Percentiles rank a stretch among this genome's conserved stretches.
These are phyloP conservation scores for Cryptocheilus praepositus DNA, from an alignment of 2,888 invertebrate genomes.

Conservation along the genomic window DNA sequence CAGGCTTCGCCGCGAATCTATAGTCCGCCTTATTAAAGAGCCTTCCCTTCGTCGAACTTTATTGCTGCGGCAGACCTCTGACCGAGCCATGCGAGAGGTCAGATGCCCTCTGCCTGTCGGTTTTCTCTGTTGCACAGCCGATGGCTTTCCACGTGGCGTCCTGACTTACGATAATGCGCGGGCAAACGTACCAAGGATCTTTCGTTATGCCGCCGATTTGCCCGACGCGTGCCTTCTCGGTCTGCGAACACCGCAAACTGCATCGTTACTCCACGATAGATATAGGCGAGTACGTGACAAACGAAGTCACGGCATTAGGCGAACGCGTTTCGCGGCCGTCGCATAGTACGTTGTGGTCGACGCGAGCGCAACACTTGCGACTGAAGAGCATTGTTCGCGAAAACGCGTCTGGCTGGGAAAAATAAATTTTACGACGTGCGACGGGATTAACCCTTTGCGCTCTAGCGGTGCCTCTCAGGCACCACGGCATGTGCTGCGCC, in stretches of 20 bases:
- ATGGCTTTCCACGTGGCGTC: conserved; percentile 1
- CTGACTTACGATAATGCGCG: conserved; percentile 26
- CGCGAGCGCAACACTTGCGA: no score
- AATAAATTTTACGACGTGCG: no score
- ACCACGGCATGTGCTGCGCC: no score
- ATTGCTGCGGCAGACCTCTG: conserved; percentile 9
- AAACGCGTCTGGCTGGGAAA: no score
- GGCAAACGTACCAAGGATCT: conserved; percentile 8
- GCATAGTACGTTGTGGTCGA: no score
- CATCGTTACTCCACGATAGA: background rate
- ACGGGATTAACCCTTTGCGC: no score
- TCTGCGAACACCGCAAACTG: background rate
- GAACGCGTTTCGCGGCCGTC: background rate
- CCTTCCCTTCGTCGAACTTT: background rate
- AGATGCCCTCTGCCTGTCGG: background rate
- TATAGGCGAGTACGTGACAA: background rate
- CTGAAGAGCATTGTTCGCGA: no score
- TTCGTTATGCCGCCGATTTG: background rate
- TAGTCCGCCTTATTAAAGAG: no score
- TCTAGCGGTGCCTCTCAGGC: no score
- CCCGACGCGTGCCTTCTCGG: background rate
- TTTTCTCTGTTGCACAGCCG: no score
- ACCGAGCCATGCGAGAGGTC: background rate
- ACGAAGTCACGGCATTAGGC: background rate
- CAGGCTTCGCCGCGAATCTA: no score